Base-by-base conservation (phyloP, 2,888 invertebrate species). In the Pachliopta kotzebuea region DNA sequence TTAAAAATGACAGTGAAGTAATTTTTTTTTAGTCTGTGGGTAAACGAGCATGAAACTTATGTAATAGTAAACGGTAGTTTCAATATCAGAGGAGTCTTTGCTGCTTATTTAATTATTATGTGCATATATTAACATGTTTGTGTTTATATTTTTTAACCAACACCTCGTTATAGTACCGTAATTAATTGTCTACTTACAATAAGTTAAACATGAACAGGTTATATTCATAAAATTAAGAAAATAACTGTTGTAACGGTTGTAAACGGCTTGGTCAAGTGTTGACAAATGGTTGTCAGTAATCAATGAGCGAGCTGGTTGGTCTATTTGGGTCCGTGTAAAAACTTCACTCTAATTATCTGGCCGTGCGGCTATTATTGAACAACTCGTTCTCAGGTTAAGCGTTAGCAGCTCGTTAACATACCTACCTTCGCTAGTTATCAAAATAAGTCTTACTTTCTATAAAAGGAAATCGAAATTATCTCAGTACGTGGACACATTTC, bases 381-480 rank as follows among this genome's bases (percentile, higher is more conserved):
- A 78, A 82, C 81, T 75, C 78, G 83, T 82, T 82, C 73, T 77
- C 74, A 72, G 74, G 69, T 72, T 75, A 72, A 74, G 74, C 70
- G 72, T 77, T 76, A 75, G 71, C 70, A 63, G 74, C 76, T 81
- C 77, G 78, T 81, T 80, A 80, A 80, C 80, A 79, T 78, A 75
- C 76, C 76, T 73, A 73, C 76, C 74, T 75, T 77, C 76, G 74
- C 76, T 78, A 78, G 74, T 78, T 79, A 87, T 84, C 81, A 77
- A 81, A 84, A 83, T 85, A 85, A 37, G 84, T 86, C 78, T 90
- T 86, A 90, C 90, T 90, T 90, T 90, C 90, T 90, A 90, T 85
- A 88, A 88, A 89, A 88, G 88, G 89, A 90, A 90, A 90, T 88
- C 90, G 89, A 90, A 90, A 90, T 89, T 86, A 84, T 85, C 83